These are phyloP conservation scores for Atrichornis clamosus DNA, from an alignment of 2,113 vertebrate species.

Conservation along the genomic window DNA sequence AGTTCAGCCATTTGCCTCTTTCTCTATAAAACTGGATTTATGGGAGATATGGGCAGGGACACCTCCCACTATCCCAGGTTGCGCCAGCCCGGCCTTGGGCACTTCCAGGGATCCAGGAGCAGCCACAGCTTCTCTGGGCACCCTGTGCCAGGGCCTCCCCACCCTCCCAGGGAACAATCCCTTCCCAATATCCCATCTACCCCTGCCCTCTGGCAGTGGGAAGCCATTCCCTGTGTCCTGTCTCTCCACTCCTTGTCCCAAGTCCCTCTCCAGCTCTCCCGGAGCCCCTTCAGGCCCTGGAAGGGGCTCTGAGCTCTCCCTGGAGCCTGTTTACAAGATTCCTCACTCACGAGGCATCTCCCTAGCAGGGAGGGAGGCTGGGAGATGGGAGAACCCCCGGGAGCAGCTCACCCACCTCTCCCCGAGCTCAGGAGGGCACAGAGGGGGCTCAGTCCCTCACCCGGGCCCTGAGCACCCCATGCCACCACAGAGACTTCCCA, in stretches of 20 bases:
- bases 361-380: not conserved
- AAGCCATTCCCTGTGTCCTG: not conserved
- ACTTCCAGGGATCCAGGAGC: not conserved
- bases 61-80: rapidly evolving
- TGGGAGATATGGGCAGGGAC: not conserved
- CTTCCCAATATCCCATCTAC: not conserved
- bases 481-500: rapidly evolving
- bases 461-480: rapidly evolving
- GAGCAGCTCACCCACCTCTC: not conserved
- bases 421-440: rapidly evolving
- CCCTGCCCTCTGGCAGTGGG: not conserved
- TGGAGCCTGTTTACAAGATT: not conserved
- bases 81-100: not conserved
- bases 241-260: not conserved
- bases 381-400: not conserved
- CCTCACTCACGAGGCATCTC: not conserved
- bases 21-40: rapidly evolving
- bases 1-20: rapidly evolving
- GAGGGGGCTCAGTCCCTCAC: not conserved
- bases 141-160: rapidly evolving
- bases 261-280: not conserved
- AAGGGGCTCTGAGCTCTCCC: not conserved
- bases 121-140: not conserved
- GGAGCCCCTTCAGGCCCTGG: not conserved
- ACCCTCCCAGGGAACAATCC: not conserved